A percentile compares a stretch with the other conserved stretches of the same genome.
These are phyloP conservation scores for Pristionchus exspectatus DNA, from an alignment of 2,888 invertebrate species.

Conservation along the genomic window DNA sequence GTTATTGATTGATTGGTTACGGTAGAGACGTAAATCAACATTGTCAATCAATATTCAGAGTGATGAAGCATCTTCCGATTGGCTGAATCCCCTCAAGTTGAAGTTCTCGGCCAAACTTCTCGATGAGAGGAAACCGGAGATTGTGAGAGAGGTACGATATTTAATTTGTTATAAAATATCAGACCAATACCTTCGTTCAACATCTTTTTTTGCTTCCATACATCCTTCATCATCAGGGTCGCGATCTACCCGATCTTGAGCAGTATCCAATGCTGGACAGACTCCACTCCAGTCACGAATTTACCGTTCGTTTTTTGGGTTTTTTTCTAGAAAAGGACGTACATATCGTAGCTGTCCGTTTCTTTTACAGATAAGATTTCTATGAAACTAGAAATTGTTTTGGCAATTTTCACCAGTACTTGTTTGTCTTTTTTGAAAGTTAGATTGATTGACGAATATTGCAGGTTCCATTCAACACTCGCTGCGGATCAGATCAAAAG, in stretches of 20 bases:
- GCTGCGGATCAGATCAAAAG: slow-evolving; percentile 80
- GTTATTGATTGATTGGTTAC: slow-evolving; percentile 48
- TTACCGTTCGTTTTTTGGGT: slow-evolving; percentile 57
- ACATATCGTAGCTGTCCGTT: not conserved
- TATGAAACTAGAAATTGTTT: not conserved
- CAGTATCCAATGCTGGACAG: slow-evolving; percentile 74
- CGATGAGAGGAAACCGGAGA: slow-evolving; percentile 53
- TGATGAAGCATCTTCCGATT: slow-evolving; percentile 77
- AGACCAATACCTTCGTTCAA: too few species aligned
- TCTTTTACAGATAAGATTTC: too few species aligned
- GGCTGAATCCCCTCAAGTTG: slow-evolving; percentile 80
- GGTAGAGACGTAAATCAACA: not conserved
- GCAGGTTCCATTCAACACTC: slow-evolving; percentile 79
- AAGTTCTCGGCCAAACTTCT: slow-evolving; percentile 72
- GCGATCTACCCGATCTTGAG: slow-evolving; percentile 66
- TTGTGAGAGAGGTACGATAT: slow-evolving; percentile 40
- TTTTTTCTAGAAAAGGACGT: not conserved
- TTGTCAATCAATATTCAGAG: not conserved
- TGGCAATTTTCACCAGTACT: not conserved
- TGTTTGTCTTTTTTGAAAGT: not conserved
- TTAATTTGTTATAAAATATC: not conserved
- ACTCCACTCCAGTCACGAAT: slow-evolving; percentile 69
- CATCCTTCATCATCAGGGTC: slow-evolving; percentile 60
- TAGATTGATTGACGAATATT: not conserved
- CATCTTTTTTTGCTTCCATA: not conserved